Evolutionary conservation across 2,113 vertebrate genomes (phyloP), one percentile per base, ranked within the genome.

Genomic region (Paradisaea rubra): DNA sequence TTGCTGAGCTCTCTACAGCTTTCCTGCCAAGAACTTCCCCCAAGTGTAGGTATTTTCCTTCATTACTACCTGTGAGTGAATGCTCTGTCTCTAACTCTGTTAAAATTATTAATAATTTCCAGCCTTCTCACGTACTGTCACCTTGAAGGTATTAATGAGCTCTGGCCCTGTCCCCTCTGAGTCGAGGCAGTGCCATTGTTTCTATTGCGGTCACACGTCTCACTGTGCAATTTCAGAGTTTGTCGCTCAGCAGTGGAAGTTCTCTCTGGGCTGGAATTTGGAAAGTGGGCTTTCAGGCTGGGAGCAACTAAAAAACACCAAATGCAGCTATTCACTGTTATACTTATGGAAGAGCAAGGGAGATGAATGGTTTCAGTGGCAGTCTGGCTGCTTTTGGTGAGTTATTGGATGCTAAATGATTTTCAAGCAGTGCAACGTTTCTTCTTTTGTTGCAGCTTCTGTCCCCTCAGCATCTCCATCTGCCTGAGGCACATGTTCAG

Each of bases 81-180:
- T 39, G 18, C 35, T 76, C 15, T 20, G 35, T 49, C 42, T 81
- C 27, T 54, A 76, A 3, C 13, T 70, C 60, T 45, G 61, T 57
- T 85, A 44, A 93, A 93, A 89, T 78, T 8, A 61, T 57, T n/a
- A 71, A 63, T 76, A 59, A 81, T 84, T 93, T 45, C 31, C 52
- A 60, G 13, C 39, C 44, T 74, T 83, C 49, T 95, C 33, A 4
- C 12, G 23, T 47, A 47, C 35, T 78, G 42, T 86, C 57, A 66
- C 61, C 53, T 81, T 90, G 80, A 88, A 89, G 76, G 21, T 37
- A 77, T 42, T 72, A 70, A 52, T 42, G 92, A 86, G 53, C 66
- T 39, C 39, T 50, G 79, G 66, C 80, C 39, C 21, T 85, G 54
- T 33, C 61, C 63, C 52, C 47, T 80, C 50, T 33, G 64, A 74